phyloP scores from a whole-genome alignment of 2,113 vertebrate genomes.

The Aegotheles bennettii region DNA sequence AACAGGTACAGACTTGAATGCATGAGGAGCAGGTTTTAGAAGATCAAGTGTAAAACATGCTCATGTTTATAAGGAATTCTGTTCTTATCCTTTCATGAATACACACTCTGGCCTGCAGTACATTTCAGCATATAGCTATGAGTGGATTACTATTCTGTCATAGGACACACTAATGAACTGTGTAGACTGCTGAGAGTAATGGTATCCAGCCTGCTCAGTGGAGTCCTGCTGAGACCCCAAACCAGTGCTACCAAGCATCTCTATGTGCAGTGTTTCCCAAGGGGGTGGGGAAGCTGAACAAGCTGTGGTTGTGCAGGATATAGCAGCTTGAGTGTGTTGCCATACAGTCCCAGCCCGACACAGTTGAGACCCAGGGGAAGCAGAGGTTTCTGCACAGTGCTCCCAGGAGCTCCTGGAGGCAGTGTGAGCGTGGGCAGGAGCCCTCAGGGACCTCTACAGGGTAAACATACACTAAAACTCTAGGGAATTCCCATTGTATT shows the following conservation, averaged over 20 bases:
- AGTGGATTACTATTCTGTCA: not conserved
- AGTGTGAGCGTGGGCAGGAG: not conserved
- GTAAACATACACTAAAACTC: not conserved
- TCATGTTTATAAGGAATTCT: not conserved
- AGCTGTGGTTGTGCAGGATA: not conserved
- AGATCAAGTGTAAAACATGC: not conserved
- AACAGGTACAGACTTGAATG: not conserved
- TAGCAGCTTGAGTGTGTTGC: not conserved
- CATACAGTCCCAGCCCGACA: accelerated
- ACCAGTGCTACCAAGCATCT: not conserved
- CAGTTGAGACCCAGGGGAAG: not conserved
- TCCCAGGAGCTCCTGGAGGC: not conserved
- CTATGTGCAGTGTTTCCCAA: not conserved
- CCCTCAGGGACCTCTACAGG: not conserved
- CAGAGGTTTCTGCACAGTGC: not conserved
- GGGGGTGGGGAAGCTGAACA: accelerated
- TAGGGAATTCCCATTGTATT: not conserved
- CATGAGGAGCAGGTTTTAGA: not conserved
- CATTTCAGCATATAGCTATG: not conserved
- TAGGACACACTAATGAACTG: not conserved
- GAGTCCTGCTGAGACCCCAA: not conserved
- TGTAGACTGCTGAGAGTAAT: not conserved
- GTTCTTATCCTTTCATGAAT: not conserved
- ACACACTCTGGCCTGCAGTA: not conserved
- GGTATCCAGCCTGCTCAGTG: not conserved